Evolutionary conservation across 2,888 invertebrate genomes (phyloP).

Genomic region (Hirtodrosophila trivittata): DNA sequence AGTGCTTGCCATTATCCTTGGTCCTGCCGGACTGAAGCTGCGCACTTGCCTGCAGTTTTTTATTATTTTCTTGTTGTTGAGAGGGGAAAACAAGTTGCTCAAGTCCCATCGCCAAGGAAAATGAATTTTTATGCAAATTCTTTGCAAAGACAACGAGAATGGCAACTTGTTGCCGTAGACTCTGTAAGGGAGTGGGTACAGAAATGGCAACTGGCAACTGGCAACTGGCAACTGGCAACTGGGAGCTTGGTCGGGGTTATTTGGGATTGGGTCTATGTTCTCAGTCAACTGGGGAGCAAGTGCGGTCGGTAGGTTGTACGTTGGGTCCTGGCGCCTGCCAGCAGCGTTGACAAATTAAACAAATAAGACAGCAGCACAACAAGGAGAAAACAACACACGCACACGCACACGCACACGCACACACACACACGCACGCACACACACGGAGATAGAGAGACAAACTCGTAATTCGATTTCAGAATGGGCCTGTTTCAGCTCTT

Average conservation of each 20-base stretch:
- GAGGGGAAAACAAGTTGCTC: background rate
- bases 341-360: constrained; percentile 69
- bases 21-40: constrained; percentile 34
- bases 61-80: background rate
- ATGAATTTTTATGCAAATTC: constrained; percentile 74
- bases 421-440: constrained; percentile 9
- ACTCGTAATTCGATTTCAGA: constrained; percentile 67
- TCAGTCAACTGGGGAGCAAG: constrained; percentile 41
- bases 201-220: background rate
- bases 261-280: constrained; percentile 8
- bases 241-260: background rate
- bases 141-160: constrained; percentile 26
- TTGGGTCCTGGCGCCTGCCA: constrained; percentile 17
- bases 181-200: background rate
- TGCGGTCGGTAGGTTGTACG: constrained; percentile 18
- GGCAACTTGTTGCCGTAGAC: constrained; percentile 54
- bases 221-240: background rate
- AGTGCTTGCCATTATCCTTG: constrained; percentile 40
- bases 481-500: constrained; percentile 12
- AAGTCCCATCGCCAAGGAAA: background rate
- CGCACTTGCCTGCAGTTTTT: constrained; percentile 28
- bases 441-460: constrained; percentile 16
- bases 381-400: constrained; percentile 8
- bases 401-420: constrained; percentile 7
- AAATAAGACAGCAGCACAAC: constrained; percentile 66